phyloP scores from a whole-genome alignment of 2,797 vertebrate genomes.

The Anabas testudineus region DNA sequence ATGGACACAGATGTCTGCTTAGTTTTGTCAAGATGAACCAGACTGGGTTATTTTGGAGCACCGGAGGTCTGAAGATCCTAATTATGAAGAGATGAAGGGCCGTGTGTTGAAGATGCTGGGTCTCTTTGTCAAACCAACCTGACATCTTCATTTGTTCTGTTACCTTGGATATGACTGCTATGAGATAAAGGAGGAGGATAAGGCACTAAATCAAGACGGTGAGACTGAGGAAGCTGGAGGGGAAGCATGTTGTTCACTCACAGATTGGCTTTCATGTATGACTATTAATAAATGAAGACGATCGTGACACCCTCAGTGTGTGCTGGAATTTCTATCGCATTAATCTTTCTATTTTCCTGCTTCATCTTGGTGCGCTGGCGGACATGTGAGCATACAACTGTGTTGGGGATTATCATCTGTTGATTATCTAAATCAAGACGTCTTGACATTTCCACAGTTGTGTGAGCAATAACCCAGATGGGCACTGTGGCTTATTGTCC shows the following conservation, averaged over 20 bases:
- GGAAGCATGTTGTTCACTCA: background rate
- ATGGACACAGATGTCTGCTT: background rate
- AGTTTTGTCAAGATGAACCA: background rate
- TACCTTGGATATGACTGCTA: constrained; percentile 27
- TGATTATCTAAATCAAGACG: background rate
- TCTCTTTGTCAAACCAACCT: constrained; percentile 46
- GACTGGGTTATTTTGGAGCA: constrained; percentile 6
- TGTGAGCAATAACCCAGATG: constrained; percentile 19
- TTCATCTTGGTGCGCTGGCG: background rate
- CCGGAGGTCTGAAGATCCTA: constrained; percentile 20
- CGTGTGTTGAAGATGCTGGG: background rate
- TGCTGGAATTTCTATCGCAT: background rate
- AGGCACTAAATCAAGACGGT: constrained; percentile 29
- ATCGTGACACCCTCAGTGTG: background rate
- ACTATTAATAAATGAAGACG: background rate
- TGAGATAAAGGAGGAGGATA: constrained; percentile 1
- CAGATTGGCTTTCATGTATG: background rate
- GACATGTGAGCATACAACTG: background rate
- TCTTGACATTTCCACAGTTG: constrained; percentile 14
- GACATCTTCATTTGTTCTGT: constrained; percentile 43
- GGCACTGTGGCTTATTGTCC: constrained; percentile 2
- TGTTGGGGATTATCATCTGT: background rate
- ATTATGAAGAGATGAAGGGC: constrained; percentile 14
- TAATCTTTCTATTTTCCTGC: background rate
- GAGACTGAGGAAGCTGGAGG: background rate